Conservation (phyloP, 2,797 vertebrate genomes). For the Sebastes kiyomatsui region DNA sequence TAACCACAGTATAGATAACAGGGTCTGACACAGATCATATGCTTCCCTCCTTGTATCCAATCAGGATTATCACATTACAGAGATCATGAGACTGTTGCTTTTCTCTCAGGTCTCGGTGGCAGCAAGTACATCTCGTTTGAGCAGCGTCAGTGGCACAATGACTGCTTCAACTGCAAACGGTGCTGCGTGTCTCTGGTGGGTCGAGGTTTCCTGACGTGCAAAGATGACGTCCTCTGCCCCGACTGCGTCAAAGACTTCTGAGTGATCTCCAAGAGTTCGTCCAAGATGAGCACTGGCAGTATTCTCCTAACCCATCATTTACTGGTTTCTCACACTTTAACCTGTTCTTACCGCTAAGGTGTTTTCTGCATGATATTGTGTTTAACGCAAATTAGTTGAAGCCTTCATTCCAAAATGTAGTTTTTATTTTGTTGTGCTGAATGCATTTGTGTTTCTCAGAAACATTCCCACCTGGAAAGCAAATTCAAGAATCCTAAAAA, state of each 20-base stretch:
- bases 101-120: constrained; percentile 89
- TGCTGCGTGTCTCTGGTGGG: constrained; percentile 92
- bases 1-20: background rate
- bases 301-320: background rate
- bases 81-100: constrained; percentile 40
- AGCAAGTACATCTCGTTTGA: constrained; percentile 98
- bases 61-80: constrained; percentile 57
- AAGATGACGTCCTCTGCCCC: constrained; percentile 92
- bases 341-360: background rate
- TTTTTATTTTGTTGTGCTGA: background rate
- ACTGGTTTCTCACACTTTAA: constrained; percentile 32
- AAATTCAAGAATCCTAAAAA: background rate
- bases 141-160: constrained; percentile 97
- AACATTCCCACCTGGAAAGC: background rate
- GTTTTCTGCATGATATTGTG: constrained; percentile 11
- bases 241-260: constrained; percentile 92
- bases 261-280: constrained; percentile 28
- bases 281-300: background rate
- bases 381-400: background rate
- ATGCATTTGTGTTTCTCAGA: background rate
- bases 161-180: constrained; percentile 96
- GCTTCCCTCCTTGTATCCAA: constrained; percentile 18
- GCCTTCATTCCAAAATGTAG: background rate
- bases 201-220: constrained; percentile 92
- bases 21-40: constrained; percentile 5